A percentile compares a stretch with the other conserved stretches of the same genome.
phyloP scores from a whole-genome alignment of 2,888 invertebrate species.

The Temnothorax unifasciatus region DNA sequence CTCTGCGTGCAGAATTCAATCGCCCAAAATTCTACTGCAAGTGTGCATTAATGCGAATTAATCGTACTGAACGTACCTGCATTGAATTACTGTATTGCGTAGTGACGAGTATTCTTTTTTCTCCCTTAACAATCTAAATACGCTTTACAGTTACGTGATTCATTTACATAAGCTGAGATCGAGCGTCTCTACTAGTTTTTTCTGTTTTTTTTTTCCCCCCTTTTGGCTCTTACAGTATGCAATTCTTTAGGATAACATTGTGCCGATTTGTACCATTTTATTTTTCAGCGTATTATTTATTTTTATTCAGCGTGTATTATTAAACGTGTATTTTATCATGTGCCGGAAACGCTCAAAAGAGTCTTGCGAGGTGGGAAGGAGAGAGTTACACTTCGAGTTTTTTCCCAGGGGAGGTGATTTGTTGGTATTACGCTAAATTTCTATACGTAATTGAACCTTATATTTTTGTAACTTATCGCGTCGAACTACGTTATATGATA shows the following conservation, averaged over 20 bases:
- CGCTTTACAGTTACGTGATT: conserved; percentile 25
- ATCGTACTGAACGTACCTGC: conserved; percentile 48
- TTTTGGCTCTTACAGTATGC: background rate
- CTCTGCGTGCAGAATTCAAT: conserved; percentile 42
- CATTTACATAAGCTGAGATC: conserved; percentile 26
- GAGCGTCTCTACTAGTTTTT: background rate
- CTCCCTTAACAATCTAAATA: conserved; percentile 2
- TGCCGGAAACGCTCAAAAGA: conserved; percentile 34
- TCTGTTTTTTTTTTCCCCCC: background rate
- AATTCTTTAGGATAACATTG: conserved; percentile 34
- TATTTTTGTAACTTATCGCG: conserved; percentile 49
- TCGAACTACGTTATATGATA: conserved; percentile 39
- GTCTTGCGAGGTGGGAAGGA: conserved; percentile 26
- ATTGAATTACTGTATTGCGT: conserved; percentile 44
- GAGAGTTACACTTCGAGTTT: background rate
- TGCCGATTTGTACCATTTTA: conserved; percentile 25
- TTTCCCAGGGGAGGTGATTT: conserved; percentile 32
- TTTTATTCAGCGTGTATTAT: conserved; percentile 25
- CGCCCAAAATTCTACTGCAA: conserved; percentile 36
- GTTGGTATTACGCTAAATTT: conserved; percentile 38
- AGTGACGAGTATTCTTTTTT: conserved; percentile 18
- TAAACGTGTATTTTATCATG: conserved; percentile 32
- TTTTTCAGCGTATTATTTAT: conserved; percentile 45
- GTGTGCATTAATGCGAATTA: conserved; percentile 49
- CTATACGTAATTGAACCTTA: conserved; percentile 42